Conservation (phyloP, 2,113 vertebrate genomes). For the Callocephalon fimbriatum region DNA sequence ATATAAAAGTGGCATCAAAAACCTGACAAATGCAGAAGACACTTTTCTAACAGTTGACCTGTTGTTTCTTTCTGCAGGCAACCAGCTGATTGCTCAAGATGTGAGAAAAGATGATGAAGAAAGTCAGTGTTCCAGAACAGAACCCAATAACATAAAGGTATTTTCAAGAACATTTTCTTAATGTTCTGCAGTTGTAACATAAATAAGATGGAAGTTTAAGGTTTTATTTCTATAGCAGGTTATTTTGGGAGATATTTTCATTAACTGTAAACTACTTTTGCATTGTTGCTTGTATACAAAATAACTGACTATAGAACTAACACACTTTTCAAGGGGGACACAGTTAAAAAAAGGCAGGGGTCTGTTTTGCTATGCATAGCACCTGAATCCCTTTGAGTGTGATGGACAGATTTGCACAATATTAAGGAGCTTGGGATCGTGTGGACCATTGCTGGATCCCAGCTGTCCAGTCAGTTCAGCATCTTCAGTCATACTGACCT, state of each 20-base stretch:
- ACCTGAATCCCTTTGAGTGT: neutral
- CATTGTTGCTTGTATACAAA: neutral
- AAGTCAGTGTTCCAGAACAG: slow-evolving; percentile 8
- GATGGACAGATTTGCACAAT: neutral
- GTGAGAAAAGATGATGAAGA: slow-evolving; percentile 16
- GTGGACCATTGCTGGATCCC: neutral
- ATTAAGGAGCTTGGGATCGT: neutral
- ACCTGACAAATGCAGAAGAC: neutral
- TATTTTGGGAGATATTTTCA: neutral
- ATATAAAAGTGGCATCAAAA: neutral
- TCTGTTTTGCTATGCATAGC: neutral
- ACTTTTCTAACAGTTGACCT: neutral
- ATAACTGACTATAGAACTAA: neutral
- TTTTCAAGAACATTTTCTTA: neutral
- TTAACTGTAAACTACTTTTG: neutral
- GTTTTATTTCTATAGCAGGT: neutral
- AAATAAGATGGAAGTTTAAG: neutral
- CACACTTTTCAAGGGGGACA: neutral
- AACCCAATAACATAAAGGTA: slow-evolving; percentile 60
- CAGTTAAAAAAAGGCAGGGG: neutral
- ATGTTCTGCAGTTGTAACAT: neutral
- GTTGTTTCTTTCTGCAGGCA: slow-evolving; percentile 60
- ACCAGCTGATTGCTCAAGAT: slow-evolving; percentile 24
- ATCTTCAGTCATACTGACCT: neutral
- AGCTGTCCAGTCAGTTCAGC: neutral